A percentile compares a stretch with the other conserved stretches of the same genome.
These are phyloP conservation scores for Spilogale gracilis DNA, from an alignment of 2,113 vertebrate species.

Conservation along the genomic window DNA sequence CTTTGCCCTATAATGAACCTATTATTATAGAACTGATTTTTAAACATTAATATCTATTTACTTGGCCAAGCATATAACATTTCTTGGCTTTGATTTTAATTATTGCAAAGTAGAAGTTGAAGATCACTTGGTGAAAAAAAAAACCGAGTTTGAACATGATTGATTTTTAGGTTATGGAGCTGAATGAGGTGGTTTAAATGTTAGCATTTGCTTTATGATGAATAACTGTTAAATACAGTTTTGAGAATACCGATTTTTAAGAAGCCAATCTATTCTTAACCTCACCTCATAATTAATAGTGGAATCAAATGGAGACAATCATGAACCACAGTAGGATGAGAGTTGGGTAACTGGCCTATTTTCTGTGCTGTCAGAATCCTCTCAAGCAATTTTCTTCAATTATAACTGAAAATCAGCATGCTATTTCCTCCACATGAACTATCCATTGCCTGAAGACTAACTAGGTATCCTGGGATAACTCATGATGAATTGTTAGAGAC, in stretches of 20 bases:
- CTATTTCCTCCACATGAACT: constrained; percentile 86
- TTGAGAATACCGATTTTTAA: constrained; percentile 76
- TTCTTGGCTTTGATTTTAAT: constrained; percentile 76
- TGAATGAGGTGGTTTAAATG: constrained; percentile 69
- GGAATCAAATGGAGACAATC: constrained; percentile 90
- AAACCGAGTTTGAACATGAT: constrained; percentile 22
- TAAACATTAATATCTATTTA: constrained; percentile 60
- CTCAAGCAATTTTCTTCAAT: constrained; percentile 91
- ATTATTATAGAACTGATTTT: constrained; percentile 18
- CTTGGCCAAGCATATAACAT: constrained; percentile 26
- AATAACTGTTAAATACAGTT: constrained; percentile 73
- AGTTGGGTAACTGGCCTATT: constrained; percentile 90
- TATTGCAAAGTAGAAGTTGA: constrained; percentile 46
- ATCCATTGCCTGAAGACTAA: constrained; percentile 84
- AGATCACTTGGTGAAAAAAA: constrained; percentile 41
- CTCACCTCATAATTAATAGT: constrained; percentile 86
- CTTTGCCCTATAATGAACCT: neutral
- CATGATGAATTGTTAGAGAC: constrained; percentile 82
- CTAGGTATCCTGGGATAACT: constrained; percentile 83
- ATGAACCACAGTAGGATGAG: constrained; percentile 87
- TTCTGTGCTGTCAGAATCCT: constrained; percentile 89
- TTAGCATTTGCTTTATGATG: constrained; percentile 61
- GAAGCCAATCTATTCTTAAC: constrained; percentile 88
- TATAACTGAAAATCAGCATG: constrained; percentile 89
- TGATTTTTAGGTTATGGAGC: constrained; percentile 46